Evolutionary conservation across 2,113 vertebrate species (phyloP), one percentile per base, ranked within the genome.

Genomic region (Seriola quinqueradiata): DNA sequence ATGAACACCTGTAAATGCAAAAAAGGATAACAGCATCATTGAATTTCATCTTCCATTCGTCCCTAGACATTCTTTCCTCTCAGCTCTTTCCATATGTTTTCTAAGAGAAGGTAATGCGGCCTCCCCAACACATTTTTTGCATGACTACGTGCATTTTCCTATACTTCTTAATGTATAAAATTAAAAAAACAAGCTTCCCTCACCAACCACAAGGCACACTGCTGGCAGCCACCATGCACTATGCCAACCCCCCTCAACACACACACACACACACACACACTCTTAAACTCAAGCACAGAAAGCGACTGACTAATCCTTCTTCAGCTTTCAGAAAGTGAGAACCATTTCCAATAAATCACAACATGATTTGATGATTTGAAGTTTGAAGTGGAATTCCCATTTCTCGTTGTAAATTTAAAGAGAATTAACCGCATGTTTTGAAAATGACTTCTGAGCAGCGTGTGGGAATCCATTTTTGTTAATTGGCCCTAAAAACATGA

Each of bases 291-390:
- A 6, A 42, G 23, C 4, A 1, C 14, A 21, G 52, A 34, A 3
- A 67, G 38, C 11, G 1, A 66, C 86, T 89, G 87, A 92, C 86
- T 87, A 82, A 88, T 57, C 34, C 0, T 3, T 52, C 50, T 7
- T 75, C 40, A 36, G 40, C 75, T 88, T 81, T 76, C 68, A 78
- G 57, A 79, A 85, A 79, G 16, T 3, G 38, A 70, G 44, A 79
- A 19, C 81, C 0, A n/a, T 89, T 92, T 93, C 71, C 82, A 84
- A 91, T 92, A 92, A 93, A 90, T 92, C 83, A 88, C 83, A 4
- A 81, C 80, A 46, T 16, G 54, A 25, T 25, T 25, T 25, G 25
- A 44, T 40, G 40, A 61, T 38, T 71, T 52, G 2, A 13, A 79
- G 11, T 16, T 28, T 71, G 34, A 38, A 38, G 67, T 23, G 80